Conservation (phyloP, 1,140 invertebrate genomes). For the Drosophila sucinea region DNA sequence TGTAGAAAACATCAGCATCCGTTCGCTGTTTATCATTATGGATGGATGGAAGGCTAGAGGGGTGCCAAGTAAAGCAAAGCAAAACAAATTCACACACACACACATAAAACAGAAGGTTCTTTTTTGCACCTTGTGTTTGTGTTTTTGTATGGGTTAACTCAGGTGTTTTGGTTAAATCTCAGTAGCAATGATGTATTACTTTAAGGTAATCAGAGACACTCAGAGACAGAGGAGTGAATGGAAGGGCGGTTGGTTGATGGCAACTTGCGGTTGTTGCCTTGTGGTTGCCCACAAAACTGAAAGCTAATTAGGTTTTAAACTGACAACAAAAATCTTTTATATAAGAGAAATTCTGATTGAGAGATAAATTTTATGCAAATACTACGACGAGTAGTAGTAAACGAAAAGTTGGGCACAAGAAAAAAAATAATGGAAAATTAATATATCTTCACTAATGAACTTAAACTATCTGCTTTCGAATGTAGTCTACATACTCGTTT, state of each 20-base stretch:
- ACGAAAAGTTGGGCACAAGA: background rate
- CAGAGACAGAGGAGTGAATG: conserved; percentile 12
- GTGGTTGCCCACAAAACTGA: conserved; percentile 60
- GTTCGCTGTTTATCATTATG: conserved; percentile 75
- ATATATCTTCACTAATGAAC: conserved; percentile 4
- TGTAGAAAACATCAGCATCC: conserved; percentile 76
- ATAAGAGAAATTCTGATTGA: background rate
- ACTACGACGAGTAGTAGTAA: background rate
- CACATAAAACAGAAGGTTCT: conserved; percentile 65
- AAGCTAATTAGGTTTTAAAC: conserved; percentile 73
- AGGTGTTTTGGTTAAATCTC: conserved; percentile 55
- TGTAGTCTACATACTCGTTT: conserved; percentile 1
- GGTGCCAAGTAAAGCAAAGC: conserved; percentile 40
- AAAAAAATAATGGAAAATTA: background rate
- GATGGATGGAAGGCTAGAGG: conserved; percentile 21
- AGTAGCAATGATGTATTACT: conserved; percentile 70
- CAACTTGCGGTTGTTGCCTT: conserved; percentile 16
- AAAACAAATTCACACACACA: conserved; percentile 23
- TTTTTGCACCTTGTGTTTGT: conserved; percentile 37
- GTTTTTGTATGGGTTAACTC: conserved; percentile 7
- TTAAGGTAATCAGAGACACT: background rate
- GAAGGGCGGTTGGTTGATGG: conserved; percentile 41
- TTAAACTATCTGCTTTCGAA: background rate
- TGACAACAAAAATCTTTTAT: conserved; percentile 59
- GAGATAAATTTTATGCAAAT: background rate